These are phyloP conservation scores for Teleogryllus oceanicus DNA, from an alignment of 2,888 invertebrate species.

Conservation along the genomic window DNA sequence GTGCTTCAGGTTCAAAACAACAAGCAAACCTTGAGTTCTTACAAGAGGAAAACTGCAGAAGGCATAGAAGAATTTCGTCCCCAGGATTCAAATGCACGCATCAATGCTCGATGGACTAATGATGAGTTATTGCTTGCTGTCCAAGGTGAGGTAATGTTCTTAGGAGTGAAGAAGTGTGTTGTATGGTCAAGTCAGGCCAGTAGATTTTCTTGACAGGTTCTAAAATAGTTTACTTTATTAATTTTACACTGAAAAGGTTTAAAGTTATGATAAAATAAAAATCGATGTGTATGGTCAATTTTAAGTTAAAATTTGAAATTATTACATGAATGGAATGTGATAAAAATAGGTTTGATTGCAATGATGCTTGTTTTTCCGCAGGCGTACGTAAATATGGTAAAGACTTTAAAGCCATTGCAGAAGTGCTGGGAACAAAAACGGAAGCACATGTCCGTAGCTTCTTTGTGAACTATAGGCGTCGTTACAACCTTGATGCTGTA, in stretches of 20 bases:
- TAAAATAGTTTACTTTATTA: neutral
- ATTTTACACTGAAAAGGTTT: too few relatives aligned
- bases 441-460: constrained; percentile 89
- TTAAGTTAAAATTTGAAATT: too few relatives aligned
- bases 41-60: constrained; percentile 70
- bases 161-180: neutral
- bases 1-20: constrained; percentile 82
- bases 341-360: too few relatives aligned
- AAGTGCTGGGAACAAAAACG: constrained; percentile 91
- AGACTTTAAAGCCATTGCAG: constrained; percentile 91
- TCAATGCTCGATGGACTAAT: constrained; percentile 86
- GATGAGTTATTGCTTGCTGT: constrained; percentile 89
- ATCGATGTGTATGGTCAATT: too few relatives aligned
- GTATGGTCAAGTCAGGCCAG: neutral
- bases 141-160: constrained; percentile 61
- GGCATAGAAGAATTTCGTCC: constrained; percentile 63
- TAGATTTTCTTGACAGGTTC: neutral
- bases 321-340: too few relatives aligned
- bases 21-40: constrained; percentile 84
- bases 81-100: constrained; percentile 63
- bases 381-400: constrained; percentile 63
- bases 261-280: too few relatives aligned
- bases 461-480: constrained; percentile 84
- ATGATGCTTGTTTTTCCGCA: constrained; percentile 41
- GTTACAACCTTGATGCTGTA: constrained; percentile 82